Evolutionary conservation across 2,113 vertebrate genomes (phyloP).

Genomic region (Pachypanchax playfairii): DNA sequence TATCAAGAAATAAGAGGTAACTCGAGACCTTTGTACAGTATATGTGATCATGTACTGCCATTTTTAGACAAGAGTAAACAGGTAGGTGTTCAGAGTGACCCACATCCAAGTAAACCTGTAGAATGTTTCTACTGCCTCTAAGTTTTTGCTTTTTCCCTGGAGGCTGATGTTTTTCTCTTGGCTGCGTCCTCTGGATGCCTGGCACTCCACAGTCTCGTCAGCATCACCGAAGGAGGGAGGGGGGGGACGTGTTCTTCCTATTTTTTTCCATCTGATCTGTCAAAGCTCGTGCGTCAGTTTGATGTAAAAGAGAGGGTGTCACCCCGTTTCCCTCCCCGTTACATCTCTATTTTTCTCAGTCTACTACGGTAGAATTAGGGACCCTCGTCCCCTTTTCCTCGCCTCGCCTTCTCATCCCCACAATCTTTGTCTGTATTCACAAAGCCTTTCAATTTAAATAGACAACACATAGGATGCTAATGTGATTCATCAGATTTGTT

Average conservation of each 20-base stretch:
- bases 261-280: slow-evolving; percentile 69
- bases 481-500: slow-evolving; percentile 52
- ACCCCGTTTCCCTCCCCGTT: slow-evolving; percentile 18
- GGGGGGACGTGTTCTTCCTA: slow-evolving; percentile 46
- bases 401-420: slow-evolving; percentile 29
- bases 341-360: slow-evolving; percentile 23
- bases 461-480: slow-evolving; percentile 24
- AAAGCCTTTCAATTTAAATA: slow-evolving; percentile 25
- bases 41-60: neutral
- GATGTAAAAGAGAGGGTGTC: slow-evolving; percentile 77
- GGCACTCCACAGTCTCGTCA: slow-evolving; percentile 76
- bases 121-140: slow-evolving; percentile 1
- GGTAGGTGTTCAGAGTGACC: slow-evolving; percentile 4
- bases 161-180: slow-evolving; percentile 47
- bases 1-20: no score
- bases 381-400: slow-evolving; percentile 40
- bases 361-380: slow-evolving; percentile 13
- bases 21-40: no score
- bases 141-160: neutral
- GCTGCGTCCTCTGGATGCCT: slow-evolving; percentile 66
- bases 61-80: slow-evolving; percentile 27
- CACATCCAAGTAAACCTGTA: neutral
- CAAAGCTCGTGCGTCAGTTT: slow-evolving; percentile 77
- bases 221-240: slow-evolving; percentile 58
- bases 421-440: slow-evolving; percentile 8